Percentiles rank a stretch among this genome's conserved stretches.
phyloP scores from a whole-genome alignment of 2,888 invertebrate species.

The Microplitis manilae region DNA sequence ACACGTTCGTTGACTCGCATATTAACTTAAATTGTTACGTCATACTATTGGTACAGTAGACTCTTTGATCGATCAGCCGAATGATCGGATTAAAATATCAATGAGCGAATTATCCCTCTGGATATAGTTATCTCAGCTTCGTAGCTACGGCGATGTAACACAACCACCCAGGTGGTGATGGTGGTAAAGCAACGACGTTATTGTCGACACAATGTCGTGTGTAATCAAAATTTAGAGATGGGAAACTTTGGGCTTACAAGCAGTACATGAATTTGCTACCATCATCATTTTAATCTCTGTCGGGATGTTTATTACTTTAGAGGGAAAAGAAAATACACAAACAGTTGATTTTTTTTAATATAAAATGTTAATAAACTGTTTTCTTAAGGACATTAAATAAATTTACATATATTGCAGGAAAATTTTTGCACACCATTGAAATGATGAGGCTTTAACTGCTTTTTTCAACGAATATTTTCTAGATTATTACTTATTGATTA shows the following conservation, averaged over 20 bases:
- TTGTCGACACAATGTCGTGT: conserved; percentile 45
- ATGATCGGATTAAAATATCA: conserved; percentile 65
- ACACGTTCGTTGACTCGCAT: neutral
- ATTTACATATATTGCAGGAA: too few species aligned
- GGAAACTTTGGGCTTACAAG: conserved; percentile 30
- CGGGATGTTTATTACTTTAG: neutral
- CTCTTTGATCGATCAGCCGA: conserved; percentile 65
- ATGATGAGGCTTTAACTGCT: too few species aligned
- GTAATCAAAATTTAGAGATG: conserved; percentile 42
- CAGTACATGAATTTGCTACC: conserved; percentile 27
- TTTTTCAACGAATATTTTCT: too few species aligned
- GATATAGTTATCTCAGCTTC: conserved; percentile 37
- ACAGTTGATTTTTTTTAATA: neutral
- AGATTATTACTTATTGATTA: too few species aligned
- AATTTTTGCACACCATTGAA: too few species aligned
- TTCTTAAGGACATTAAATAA: too few species aligned
- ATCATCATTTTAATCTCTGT: conserved; percentile 10
- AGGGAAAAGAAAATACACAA: neutral
- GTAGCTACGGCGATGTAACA: conserved; percentile 35
- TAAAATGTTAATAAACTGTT: neutral
- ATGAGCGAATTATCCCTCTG: conserved; percentile 48
- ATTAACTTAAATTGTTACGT: conserved; percentile 53
- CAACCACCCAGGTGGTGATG: conserved; percentile 39
- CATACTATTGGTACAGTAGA: conserved; percentile 43
- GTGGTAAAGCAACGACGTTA: conserved; percentile 39